A percentile compares a stretch with the other conserved stretches of the same genome.
Evolutionary conservation across 2,888 invertebrate genomes (phyloP).

Genomic region (Hololepta plana): DNA sequence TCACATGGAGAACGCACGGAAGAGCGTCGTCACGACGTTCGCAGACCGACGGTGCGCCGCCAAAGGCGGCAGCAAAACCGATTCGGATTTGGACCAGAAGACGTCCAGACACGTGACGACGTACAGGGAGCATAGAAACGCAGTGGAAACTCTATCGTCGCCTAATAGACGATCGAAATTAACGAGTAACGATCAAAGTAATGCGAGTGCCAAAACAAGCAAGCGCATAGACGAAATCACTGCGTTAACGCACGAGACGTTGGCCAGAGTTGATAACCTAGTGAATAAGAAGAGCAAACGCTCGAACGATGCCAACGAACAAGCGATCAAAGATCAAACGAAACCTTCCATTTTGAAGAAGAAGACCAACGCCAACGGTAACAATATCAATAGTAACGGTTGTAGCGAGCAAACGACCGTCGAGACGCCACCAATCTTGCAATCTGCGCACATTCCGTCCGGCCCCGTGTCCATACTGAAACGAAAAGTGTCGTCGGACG

Average conservation of each 20-base stretch:
- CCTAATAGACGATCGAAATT: too few relatives aligned
- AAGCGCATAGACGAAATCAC: constrained; percentile 42
- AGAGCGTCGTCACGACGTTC: constrained; percentile 18
- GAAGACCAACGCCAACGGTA: constrained; percentile 40
- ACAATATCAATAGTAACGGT: too few relatives aligned
- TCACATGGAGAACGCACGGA: constrained; percentile 27
- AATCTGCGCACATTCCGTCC: constrained; percentile 10
- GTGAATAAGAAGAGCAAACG: constrained; percentile 27
- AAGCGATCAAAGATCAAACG: too few relatives aligned
- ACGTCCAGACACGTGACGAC: too few relatives aligned
- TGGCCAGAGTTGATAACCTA: constrained; percentile 48
- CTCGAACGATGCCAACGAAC: too few relatives aligned
- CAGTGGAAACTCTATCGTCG: too few relatives aligned
- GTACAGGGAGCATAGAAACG: too few relatives aligned
- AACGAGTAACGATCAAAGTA: constrained; percentile 1
- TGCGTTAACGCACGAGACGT: constrained; percentile 43
- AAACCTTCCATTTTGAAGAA: constrained; percentile 49
- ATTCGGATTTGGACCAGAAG: constrained; percentile 3
- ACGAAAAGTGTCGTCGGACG: constrained; percentile 32
- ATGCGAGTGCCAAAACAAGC: neutral
- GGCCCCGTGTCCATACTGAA: constrained; percentile 39
- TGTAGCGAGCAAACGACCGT: too few relatives aligned
- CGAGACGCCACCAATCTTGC: too few relatives aligned
- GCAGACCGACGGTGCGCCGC: constrained; percentile 7
- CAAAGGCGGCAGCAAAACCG: constrained; percentile 2